Conservation (phyloP, 2,113 vertebrate species). For the cattle (Bos taurus) region ARS-UCD2.0 NC_037349.1:48282501-48283000, state of each 20-base stretch:
- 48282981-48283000: slow-evolving; percentile 87
- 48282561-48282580: slow-evolving; percentile 53
- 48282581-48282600: slow-evolving; percentile 65
- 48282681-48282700: slow-evolving; percentile 65
- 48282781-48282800: slow-evolving; percentile 63
- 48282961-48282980: slow-evolving; percentile 86
- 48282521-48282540: slow-evolving; percentile 56
- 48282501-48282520: slow-evolving; percentile 74
- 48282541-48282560: slow-evolving; percentile 60
- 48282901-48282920: slow-evolving; percentile 79
- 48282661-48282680: slow-evolving; percentile 77
- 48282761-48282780: slow-evolving; percentile 52
- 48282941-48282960: slow-evolving; percentile 85
- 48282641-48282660: slow-evolving; percentile 73
- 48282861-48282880: slow-evolving; percentile 83
- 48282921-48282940: slow-evolving; percentile 81
- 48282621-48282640: slow-evolving; percentile 68
- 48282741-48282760: slow-evolving; percentile 70
- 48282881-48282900: slow-evolving; percentile 81
- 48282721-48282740: slow-evolving; percentile 73
- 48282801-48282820: slow-evolving; percentile 72
- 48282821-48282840: slow-evolving; percentile 74
- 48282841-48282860: slow-evolving; percentile 74
- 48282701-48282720: slow-evolving; percentile 74
- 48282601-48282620: slow-evolving; percentile 74